Base-by-base conservation (phyloP, 2,888 invertebrate species). In the Eilema sororculum region DNA sequence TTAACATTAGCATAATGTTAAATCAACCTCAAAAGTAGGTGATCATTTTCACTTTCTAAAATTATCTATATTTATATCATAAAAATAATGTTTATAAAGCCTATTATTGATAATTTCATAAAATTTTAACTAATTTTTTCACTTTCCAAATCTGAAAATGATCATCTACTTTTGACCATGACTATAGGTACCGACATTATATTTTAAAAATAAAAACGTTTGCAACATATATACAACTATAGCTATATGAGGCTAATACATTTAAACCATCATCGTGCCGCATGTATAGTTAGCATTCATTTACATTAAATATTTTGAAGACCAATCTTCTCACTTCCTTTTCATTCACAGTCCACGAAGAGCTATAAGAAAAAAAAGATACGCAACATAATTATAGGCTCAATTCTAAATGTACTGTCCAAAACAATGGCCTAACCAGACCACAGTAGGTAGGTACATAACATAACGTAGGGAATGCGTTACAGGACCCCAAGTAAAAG, bases 291-390 rank as follows among this genome's bases (percentile, higher is more conserved):
- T 71, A 71, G 63, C 61, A 70, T 57, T 65, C 61, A 68, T 74
- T 52, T 64, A 66, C 57, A 72, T 59, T 57, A 57, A n/a, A 57
- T 25, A n/a, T 66, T 70, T 33, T 64, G 66, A 56, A 74, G 72
- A 70, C 59, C 69, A 76, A 75, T 80, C 75, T 78, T 81, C 79
- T 72, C 71, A 64, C 65, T 56, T 24, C 67, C 33, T 62, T 76
- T 70, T 75, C 68, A 78, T 87, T 86, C 66, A 91, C 84, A 92
- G 87, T 73, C 87, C 88, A 68, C 91, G 91, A 69, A 91, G 88
- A 86, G 86, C 93, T 93, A 91, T 79, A 91, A 89, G 72, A 78
- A 80, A 73, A 81, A 71, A 64, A n/a, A n/a, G n/a, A n/a, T n/a
- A n/a, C n/a, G 16, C 8, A 37, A 37, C 37, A 46, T 6, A 2